Conservation (phyloP, 1,140 invertebrate species). For the Orius insidiosus region DNA sequence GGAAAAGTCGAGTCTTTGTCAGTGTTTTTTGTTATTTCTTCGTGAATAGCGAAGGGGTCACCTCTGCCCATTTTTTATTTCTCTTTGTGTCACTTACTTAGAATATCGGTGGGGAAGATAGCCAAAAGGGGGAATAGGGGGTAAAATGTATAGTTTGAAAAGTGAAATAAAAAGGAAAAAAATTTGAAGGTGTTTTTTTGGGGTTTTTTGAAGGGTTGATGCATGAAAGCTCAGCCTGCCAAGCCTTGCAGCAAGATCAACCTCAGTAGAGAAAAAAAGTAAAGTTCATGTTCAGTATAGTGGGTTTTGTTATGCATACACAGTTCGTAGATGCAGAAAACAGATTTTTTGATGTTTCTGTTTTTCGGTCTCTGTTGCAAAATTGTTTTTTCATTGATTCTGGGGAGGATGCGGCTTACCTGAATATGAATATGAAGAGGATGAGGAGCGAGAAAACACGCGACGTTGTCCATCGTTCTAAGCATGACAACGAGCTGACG, state of each 20-base stretch:
- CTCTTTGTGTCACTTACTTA: neutral
- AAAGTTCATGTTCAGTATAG: neutral
- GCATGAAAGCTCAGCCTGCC: slow-evolving; percentile 7
- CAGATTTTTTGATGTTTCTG: neutral
- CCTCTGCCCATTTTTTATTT: neutral
- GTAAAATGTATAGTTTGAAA: neutral
- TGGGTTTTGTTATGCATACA: neutral
- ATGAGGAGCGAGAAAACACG: slow-evolving; percentile 97
- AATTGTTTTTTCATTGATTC: too few species aligned
- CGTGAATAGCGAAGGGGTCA: too few species aligned
- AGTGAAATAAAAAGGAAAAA: slow-evolving; percentile 3
- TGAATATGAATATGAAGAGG: slow-evolving; percentile 99
- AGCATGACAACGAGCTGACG: slow-evolving; percentile 95
- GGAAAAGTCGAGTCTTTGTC: too few species aligned
- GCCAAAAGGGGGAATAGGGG: neutral
- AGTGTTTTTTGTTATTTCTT: too few species aligned
- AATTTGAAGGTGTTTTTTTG: neutral
- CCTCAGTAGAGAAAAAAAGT: slow-evolving; percentile 8
- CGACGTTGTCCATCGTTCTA: slow-evolving; percentile 96
- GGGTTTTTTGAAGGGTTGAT: slow-evolving; percentile 1
- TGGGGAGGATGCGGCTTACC: slow-evolving; percentile 40
- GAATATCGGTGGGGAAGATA: neutral
- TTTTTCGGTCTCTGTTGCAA: neutral
- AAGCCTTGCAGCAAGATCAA: slow-evolving; percentile 9
- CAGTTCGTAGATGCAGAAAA: neutral